Base-by-base conservation (phyloP, 2,888 invertebrate genomes). In the Erynnis tages region DNA sequence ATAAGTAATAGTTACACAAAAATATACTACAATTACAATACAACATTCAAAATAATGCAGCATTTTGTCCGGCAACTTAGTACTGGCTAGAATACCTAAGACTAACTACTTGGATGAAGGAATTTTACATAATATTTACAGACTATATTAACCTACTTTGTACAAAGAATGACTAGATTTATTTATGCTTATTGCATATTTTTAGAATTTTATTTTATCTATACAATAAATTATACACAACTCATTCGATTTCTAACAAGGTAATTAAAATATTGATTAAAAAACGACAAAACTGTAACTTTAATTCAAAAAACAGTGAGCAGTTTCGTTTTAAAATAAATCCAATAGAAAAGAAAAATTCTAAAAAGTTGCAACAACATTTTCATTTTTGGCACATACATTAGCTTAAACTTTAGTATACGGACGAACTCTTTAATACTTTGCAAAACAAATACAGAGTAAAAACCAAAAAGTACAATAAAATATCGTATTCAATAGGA, bases 121-220 rank as follows among this genome's bases (percentile, higher is more conserved):
- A 64, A 64, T 58, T 61, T 62, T 65, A 65, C 62, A 70, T 57
- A 62, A 60, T 69, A 70, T 66, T 69, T 68, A 69, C 69, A 68
- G 16, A 55, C 55, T 56, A 58, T 52, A 63, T 56, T 44, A 49
- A 54, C 46, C 73, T 83, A 84, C 73, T 88, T 84, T 88, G 86
- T 87, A 87, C 88, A 88, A 67, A 64, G 60, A 74, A 79, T 87
- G 88, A 88, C 88, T 88, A 88, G 88, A 71, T 54, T 61, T 57
- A 58, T 60, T 60, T 55, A 61, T 63, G 63, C 60, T 57, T 60
- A 62, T 65, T 61, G 58, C 55, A 61, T 62, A 56, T 61, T 61
- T 63, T 54, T 55, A 43, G 50, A 49, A 56, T 49, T 23, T 23
- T 40, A 14, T 38, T 5, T 5, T 35, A 32, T 16, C 16, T 13